Percentiles rank a stretch among this genome's conserved stretches.
These are phyloP conservation scores for Electrona antarctica DNA, from an alignment of 2,113 vertebrate species.

Conservation along the genomic window DNA sequence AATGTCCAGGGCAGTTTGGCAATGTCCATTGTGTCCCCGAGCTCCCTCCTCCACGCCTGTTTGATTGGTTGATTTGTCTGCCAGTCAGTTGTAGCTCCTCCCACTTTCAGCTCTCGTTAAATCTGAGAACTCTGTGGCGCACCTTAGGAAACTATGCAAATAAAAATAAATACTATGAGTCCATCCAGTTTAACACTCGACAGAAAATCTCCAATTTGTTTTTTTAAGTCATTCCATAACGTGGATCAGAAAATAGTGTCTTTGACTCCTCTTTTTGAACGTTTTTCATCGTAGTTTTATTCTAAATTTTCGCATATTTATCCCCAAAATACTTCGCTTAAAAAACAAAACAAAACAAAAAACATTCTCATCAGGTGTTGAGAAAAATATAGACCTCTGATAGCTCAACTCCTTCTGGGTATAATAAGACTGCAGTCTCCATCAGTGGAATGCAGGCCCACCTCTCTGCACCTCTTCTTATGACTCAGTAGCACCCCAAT, in stretches of 20 bases:
- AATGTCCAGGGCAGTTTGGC: slow-evolving; percentile 82
- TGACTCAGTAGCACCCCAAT: slow-evolving; percentile 45
- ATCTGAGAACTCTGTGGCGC: slow-evolving; percentile 72
- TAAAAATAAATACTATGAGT: slow-evolving; percentile 73
- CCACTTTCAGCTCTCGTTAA: slow-evolving; percentile 57
- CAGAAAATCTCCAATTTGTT: slow-evolving; percentile 64
- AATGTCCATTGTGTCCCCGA: slow-evolving; percentile 71
- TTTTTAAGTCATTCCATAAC: slow-evolving; percentile 59
- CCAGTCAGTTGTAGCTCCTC: slow-evolving; percentile 35
- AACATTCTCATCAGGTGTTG: slow-evolving; percentile 72
- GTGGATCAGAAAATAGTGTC: slow-evolving; percentile 79
- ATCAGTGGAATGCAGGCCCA: slow-evolving; percentile 56
- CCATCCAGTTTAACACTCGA: slow-evolving; percentile 62
- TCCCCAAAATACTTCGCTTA: slow-evolving; percentile 81
- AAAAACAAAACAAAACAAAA: slow-evolving; percentile 62
- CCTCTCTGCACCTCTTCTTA: slow-evolving; percentile 41
- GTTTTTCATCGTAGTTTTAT: slow-evolving; percentile 48
- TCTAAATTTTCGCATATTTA: slow-evolving; percentile 68
- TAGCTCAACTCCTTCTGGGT: slow-evolving; percentile 64
- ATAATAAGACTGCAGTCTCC: slow-evolving; percentile 54
- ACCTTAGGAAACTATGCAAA: slow-evolving; percentile 78
- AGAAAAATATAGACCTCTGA: slow-evolving; percentile 84
- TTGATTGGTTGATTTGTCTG: slow-evolving; percentile 47
- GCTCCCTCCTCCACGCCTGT: slow-evolving; percentile 50
- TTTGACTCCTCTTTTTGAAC: slow-evolving; percentile 64